phyloP scores from a whole-genome alignment of 1,140 invertebrate genomes.

The roundworm (Caenorhabditis elegans) region WBcel235 BX284602.5:14170501-14171000 shows the following conservation, averaged over 20 bases:
- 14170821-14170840: conserved; percentile 81
- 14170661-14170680: conserved; percentile 66
- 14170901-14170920: conserved; percentile 61
- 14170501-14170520: too few species aligned
- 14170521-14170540: too few species aligned
- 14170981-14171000: conserved; percentile 91
- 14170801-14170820: conserved; percentile 60
- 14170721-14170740: conserved; percentile 88
- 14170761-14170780: conserved; percentile 98
- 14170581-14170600: too few species aligned
- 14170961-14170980: conserved; percentile 92
- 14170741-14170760: conserved; percentile 94
- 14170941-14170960: conserved; percentile 99
- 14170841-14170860: conserved; percentile 86
- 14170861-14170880: conserved; percentile 78
- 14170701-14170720: conserved; percentile 81
- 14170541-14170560: background rate
- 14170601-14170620: too few species aligned
- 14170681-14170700: conserved; percentile 31
- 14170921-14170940: conserved; percentile 67
- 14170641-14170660: conserved; percentile 70
- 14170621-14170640: conserved; percentile 59
- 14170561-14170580: background rate
- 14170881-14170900: conserved; percentile 60
- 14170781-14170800: conserved; percentile 72